Base-by-base conservation (phyloP, 2,797 vertebrate species). In the Pogonophryne albipinna region DNA sequence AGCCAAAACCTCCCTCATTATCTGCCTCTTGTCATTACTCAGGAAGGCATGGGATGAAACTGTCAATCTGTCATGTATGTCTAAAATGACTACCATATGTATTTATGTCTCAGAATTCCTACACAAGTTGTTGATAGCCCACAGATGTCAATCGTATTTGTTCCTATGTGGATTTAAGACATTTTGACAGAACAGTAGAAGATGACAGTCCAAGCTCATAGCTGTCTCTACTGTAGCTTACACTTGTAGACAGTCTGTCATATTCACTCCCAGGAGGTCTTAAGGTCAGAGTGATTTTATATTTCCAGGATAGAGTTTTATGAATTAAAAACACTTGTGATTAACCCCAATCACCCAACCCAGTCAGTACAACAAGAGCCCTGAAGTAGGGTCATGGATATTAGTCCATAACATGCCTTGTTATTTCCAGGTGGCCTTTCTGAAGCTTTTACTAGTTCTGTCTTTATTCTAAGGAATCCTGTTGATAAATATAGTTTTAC, bases 51-150 rank as follows among this genome's bases (percentile, higher is more conserved):
- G 19, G 10, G 58, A 66, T 49, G 45, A 31, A 62, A 57, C 67
- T 78, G 71, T 66, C 69, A 72, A 46, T 67, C 23, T 73, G 82
- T 77, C 83, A 79, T 80, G 69, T 85, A 70, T 72, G 4, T 46
- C 50, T 27, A 78, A 82, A 47, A 82, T 69, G 45, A 52, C 38
- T 10, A 65, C 45, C 51, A 52, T 55, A 60, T 74, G 41, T 51
- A 23, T 68, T 61, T 64, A 55, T 68, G 34, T 66, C 10, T 47
- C 15, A 34, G 15, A 55, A 65, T 49, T 71, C 4, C 13, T 51
- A 19, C 34, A 38, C 2, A 74, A 42, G 14, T 42, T 23, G 17
- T 71, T 68, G 15, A 71, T 50, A 49, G 17, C 58, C 12, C 13
- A 1, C 51, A 74, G 49, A 73, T 71, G 64, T 49, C 70, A 78